phyloP scores from a whole-genome alignment of 2,888 invertebrate genomes.

The Ischnus inquisitorius region DNA sequence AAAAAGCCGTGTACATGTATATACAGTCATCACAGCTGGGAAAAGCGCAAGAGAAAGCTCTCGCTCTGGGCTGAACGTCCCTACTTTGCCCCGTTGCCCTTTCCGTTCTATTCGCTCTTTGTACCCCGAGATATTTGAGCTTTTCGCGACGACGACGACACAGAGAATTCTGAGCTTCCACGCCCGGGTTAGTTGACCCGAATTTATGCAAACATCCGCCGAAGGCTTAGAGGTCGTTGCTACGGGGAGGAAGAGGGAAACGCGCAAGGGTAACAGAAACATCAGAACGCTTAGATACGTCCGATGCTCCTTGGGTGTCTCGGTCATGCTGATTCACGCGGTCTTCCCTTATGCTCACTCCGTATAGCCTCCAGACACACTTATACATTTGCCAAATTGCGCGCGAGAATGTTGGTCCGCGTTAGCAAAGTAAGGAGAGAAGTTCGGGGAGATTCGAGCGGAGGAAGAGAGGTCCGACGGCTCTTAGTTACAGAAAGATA shows the following conservation, averaged over 20 bases:
- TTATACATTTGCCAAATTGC: neutral
- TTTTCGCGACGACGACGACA: constrained; percentile 46
- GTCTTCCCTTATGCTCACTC: neutral
- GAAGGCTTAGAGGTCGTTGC: constrained; percentile 59
- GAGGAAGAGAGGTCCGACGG: constrained; percentile 10
- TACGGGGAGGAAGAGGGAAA: neutral
- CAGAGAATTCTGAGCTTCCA: constrained; percentile 29
- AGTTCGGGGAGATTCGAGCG: neutral
- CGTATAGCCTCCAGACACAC: neutral
- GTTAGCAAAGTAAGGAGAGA: neutral
- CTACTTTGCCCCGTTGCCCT: constrained; percentile 50
- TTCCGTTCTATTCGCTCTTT: constrained; percentile 51
- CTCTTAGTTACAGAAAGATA: constrained; percentile 18
- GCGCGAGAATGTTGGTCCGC: neutral
- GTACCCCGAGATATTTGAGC: constrained; percentile 61
- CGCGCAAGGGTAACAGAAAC: constrained; percentile 20
- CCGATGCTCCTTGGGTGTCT: neutral
- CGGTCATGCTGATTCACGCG: constrained; percentile 13
- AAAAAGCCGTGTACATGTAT: constrained; percentile 13
- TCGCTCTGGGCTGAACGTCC: constrained; percentile 10
- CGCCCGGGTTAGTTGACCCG: constrained; percentile 37
- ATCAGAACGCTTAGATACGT: constrained; percentile 36
- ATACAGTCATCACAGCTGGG: constrained; percentile 22
- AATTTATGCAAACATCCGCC: constrained; percentile 69
- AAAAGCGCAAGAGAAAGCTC: constrained; percentile 64